Conservation (phyloP, 2,797 vertebrate genomes). For the Podarcis siculus region DNA sequence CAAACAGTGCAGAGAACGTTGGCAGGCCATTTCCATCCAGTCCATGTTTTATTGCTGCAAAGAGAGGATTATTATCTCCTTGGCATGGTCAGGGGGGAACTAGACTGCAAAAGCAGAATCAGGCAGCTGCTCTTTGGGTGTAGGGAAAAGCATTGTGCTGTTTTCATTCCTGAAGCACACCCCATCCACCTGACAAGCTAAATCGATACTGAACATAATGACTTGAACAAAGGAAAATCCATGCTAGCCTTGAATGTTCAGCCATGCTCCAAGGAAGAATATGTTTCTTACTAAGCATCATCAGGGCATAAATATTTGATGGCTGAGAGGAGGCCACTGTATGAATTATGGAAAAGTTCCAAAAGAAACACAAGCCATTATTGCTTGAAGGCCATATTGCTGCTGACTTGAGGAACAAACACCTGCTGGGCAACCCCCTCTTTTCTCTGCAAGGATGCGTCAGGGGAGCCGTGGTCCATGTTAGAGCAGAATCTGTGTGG, state of each 20-base stretch:
- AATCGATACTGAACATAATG: conserved; percentile 16
- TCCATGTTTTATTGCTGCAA: background rate
- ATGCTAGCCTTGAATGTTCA: conserved; percentile 43
- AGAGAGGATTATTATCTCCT: background rate
- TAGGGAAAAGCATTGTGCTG: background rate
- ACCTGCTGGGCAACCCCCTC: background rate
- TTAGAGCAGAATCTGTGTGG: background rate
- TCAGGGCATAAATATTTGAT: conserved; percentile 71
- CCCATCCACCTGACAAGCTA: background rate
- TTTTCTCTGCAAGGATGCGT: background rate
- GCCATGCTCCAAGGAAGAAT: conserved; percentile 48
- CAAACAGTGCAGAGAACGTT: background rate
- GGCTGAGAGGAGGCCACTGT: conserved; percentile 51
- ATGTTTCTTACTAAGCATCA: conserved; percentile 62
- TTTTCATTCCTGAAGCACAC: background rate
- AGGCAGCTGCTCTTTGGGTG: fast-evolving
- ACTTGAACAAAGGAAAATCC: conserved; percentile 58
- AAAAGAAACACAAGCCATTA: conserved; percentile 35
- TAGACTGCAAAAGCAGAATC: background rate
- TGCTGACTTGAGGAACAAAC: background rate
- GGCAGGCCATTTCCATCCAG: background rate
- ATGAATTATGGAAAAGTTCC: conserved; percentile 71
- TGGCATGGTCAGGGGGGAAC: background rate
- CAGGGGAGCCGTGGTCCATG: background rate
- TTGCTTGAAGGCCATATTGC: fast-evolving